A percentile compares a stretch with the other conserved stretches of the same genome.
phyloP scores from a whole-genome alignment of 2,797 vertebrate genomes.

The Tragopan temminckii region DNA sequence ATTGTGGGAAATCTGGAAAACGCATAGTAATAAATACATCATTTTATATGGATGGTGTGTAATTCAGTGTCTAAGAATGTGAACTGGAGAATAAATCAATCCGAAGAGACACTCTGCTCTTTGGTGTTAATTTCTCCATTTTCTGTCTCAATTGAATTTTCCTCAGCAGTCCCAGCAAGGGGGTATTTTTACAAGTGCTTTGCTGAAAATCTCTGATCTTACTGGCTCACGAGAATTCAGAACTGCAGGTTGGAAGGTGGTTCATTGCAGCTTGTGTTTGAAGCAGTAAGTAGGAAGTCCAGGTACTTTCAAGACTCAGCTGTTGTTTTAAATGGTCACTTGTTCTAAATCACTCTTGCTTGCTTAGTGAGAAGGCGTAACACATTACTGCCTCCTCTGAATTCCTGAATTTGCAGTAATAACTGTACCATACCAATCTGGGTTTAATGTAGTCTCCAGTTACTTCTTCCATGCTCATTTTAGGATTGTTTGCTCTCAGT shows the following conservation, averaged over 20 bases:
- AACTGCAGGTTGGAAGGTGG: neutral
- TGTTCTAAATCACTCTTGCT: neutral
- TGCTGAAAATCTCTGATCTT: neutral
- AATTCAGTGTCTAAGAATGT: constrained; percentile 16
- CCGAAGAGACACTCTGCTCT: constrained; percentile 13
- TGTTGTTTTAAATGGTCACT: constrained; percentile 1
- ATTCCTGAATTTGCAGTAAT: constrained; percentile 14
- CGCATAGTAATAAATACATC: constrained; percentile 17
- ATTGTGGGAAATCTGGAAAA: constrained; percentile 32
- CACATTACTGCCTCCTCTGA: neutral
- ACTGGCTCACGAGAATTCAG: neutral
- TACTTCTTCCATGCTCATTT: constrained; percentile 33
- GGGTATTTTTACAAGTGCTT: neutral
- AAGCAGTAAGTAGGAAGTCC: neutral
- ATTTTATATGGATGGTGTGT: neutral
- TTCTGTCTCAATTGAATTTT: neutral
- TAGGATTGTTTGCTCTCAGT: neutral
- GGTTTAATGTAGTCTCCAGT: constrained; percentile 12
- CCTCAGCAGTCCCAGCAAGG: neutral
- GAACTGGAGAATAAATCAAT: constrained; percentile 51
- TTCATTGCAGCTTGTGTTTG: neutral
- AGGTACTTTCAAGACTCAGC: constrained; percentile 9
- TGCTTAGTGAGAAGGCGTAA: constrained; percentile 6
- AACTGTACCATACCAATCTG: neutral
- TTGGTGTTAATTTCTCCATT: constrained; percentile 4